Base-by-base conservation (phyloP, 1,140 invertebrate species). In the Pseudomyrmex sp. region DNA sequence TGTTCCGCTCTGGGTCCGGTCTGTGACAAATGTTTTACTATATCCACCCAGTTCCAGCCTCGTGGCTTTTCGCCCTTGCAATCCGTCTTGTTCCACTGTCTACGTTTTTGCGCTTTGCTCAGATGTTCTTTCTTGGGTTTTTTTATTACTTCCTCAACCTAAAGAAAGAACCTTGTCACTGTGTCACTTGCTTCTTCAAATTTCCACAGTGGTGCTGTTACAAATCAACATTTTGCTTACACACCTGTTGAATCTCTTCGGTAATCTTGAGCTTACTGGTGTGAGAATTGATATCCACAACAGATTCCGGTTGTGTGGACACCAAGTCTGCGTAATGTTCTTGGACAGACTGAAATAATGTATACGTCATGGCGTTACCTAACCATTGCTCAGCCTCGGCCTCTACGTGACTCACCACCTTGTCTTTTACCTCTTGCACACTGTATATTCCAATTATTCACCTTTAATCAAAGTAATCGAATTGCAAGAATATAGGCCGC, bases 11-110 rank as follows among this genome's bases (percentile, higher is more conserved):
- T 95, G 46, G 93, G 93, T 63, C 97, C 97, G 82, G 96, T 97
- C 92, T 99, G 98, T n/a, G 97, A 98, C 54, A 99, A 95, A 95
- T 99, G 98, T 94, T 98, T 98, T 44, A 99, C 96, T 83, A 99
- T 96, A 92, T 99, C 98, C 3, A 99, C 97, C 98, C 98, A 99
- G 94, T 99, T 96, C 96, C 97, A 98, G 2, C 98, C 98, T 44
- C 98, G 94, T 1, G 97, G 97, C 85, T 96, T 96, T 88, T 99
- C 98, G 1, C 98, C 98, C 83, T 97, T 97, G 10, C 95, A 95
- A 94, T 98, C 97, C 0, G 97, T 95, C 84, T 96, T 95, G 91
- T 98, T 97, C 97, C 97, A 98, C 88, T 98, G 96, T 82, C 96
- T 95, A 35, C 98, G 95, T 93, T 99, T 99, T 93, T 99, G 98